Evolutionary conservation across 2,797 vertebrate genomes (phyloP).

Genomic region (Capromys pilorides): DNA sequence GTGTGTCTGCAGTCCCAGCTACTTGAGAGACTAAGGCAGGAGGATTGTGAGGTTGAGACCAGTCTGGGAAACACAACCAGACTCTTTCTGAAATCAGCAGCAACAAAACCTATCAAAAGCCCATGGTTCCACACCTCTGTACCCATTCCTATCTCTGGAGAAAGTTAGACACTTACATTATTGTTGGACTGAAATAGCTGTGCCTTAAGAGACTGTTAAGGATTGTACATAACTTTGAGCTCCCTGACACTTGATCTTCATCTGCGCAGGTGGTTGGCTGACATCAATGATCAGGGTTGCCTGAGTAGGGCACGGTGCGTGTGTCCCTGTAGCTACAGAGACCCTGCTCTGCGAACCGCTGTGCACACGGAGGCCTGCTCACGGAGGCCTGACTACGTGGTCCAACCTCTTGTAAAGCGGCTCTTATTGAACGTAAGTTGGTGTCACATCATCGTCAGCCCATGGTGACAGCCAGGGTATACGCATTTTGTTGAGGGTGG

Average conservation of each 20-base stretch:
- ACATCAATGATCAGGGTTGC: neutral
- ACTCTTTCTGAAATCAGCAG: neutral
- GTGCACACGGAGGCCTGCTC: neutral
- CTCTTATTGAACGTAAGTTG: slow-evolving; percentile 35
- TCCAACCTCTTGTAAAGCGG: slow-evolving; percentile 30
- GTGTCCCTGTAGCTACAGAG: neutral
- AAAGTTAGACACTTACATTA: neutral
- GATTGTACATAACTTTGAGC: neutral
- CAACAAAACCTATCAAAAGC: neutral
- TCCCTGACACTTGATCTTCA: neutral
- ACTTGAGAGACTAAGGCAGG: neutral
- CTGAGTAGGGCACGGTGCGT: neutral
- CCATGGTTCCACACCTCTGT: neutral
- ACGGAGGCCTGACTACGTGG: neutral
- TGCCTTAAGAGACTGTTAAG: neutral
- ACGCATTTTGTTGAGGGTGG: neutral
- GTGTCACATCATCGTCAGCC: slow-evolving; percentile 2
- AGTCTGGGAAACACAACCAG: neutral
- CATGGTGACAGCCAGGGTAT: neutral
- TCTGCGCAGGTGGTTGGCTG: neutral
- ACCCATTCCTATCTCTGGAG: neutral
- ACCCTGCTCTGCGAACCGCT: neutral
- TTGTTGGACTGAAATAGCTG: neutral
- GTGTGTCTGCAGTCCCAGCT: neutral
- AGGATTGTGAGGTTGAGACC: neutral